Base-by-base conservation (phyloP, 64 coral and sea anemone genomes). In the Montipora foliosa region DNA sequence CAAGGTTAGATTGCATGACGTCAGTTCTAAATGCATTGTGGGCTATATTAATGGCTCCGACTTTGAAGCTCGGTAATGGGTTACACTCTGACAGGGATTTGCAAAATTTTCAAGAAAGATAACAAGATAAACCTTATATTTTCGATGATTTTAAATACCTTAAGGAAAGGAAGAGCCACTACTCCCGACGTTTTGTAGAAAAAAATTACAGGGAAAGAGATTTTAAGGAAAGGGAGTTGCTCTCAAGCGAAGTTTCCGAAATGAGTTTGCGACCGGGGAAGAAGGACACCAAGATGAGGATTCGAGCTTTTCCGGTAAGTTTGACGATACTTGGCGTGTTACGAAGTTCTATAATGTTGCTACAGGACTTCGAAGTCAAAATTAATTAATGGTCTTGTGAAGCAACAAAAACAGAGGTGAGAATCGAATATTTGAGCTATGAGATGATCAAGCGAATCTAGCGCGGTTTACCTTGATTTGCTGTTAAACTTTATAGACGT, bases 261-360 rank as follows among this genome's bases (percentile, higher is more conserved):
- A 97, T 97, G 96, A 97, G 96, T 86, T 67, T 97, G 79, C 89
- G 96, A 89, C 15, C 96, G 22, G 93, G 93, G 80, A 99, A 99
- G 75, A 95, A 98, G 76, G 93, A 95, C 66, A 99, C 92, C 79
- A 99, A 99, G 71, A 99, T 99, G 98, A 87, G 98, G 69, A 99
- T 99, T 93, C 95, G 98, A 79, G 98, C 98, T 67, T 99, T 99
- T 87, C 98, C 98, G 98, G 98, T 99, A 99, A 37, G 98, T 90
- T 80, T 81, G 16, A 77, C 19, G 24, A 59, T 88, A 20, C 74
- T 50, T 19, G 68, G 64, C 62, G 20, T 17, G 55, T 25, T 11
- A n/a, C 45, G 6, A 49, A 16, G 15, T 14, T 49, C 2, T 12
- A 17, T 5, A 4, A 9, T 78, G 46, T 78, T 19, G 49, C 11